These are phyloP conservation scores for Luffia ferchaultella DNA, from an alignment of 2,888 invertebrate species.

Conservation along the genomic window DNA sequence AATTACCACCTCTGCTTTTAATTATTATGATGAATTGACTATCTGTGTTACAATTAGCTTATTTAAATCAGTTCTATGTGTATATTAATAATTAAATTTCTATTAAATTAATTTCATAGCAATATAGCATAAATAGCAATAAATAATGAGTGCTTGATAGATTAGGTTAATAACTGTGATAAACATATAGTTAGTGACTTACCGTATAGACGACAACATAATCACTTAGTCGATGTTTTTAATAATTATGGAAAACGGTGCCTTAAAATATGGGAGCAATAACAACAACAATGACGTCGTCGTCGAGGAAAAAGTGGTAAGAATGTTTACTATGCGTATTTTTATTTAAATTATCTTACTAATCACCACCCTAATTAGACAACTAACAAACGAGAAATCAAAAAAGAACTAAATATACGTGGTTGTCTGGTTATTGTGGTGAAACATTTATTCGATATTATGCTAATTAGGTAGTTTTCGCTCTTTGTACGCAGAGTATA, in stretches of 20 bases:
- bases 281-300: slow-evolving; percentile 60
- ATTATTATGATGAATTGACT: too few relatives aligned
- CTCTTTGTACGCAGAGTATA: not conserved
- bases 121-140: too few relatives aligned
- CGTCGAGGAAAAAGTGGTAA: slow-evolving; percentile 59
- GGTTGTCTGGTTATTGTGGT: too few relatives aligned
- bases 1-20: too few relatives aligned
- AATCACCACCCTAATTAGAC: not conserved
- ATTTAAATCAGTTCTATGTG: too few relatives aligned
- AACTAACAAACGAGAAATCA: too few relatives aligned
- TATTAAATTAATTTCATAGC: too few relatives aligned
- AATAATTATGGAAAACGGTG: slow-evolving; percentile 58
- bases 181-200: not conserved
- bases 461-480: not conserved
- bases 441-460: not conserved
- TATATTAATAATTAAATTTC: too few relatives aligned
- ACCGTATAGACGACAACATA: not conserved
- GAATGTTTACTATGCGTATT: slow-evolving; percentile 18
- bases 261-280: slow-evolving; percentile 68
- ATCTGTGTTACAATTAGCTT: too few relatives aligned
- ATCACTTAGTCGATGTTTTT: not conserved
- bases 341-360: not conserved
- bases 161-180: not conserved
- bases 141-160: too few relatives aligned
- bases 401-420: too few relatives aligned